A percentile compares a stretch with the other conserved stretches of the same genome.
Evolutionary conservation across 2,113 vertebrate genomes (phyloP).

Genomic region (Eira barbara): DNA sequence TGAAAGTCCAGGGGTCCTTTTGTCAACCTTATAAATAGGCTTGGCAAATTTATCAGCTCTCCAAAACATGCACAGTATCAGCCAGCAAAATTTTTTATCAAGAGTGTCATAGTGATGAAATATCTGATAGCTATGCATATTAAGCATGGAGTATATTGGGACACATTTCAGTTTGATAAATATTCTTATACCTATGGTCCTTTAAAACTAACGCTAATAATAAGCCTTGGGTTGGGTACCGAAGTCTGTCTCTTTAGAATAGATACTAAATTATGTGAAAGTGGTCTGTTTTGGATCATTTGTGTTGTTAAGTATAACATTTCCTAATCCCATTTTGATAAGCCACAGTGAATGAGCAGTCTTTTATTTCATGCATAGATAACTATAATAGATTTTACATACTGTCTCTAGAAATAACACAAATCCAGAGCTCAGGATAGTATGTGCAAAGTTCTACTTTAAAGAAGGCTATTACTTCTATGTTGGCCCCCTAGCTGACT

Average conservation of each 20-base stretch:
- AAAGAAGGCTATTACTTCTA: background rate
- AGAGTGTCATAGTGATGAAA: conserved; percentile 30
- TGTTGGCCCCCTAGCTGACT: background rate
- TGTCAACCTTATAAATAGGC: conserved; percentile 20
- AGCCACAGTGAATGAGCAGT: background rate
- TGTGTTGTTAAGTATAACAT: background rate
- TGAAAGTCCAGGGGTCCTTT: background rate
- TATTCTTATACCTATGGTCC: background rate
- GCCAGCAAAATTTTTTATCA: background rate
- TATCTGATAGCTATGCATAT: background rate
- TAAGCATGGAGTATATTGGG: background rate
- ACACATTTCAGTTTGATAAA: conserved; percentile 4
- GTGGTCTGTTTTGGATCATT: background rate
- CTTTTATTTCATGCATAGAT: background rate
- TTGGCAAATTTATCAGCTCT: conserved; percentile 19
- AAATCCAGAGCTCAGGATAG: background rate
- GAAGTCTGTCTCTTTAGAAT: background rate
- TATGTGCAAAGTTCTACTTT: background rate
- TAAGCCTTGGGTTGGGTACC: background rate
- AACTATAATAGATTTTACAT: background rate
- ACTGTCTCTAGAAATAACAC: background rate
- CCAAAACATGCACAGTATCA: background rate
- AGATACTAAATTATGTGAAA: conserved; percentile 1
- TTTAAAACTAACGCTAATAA: conserved; percentile 19
- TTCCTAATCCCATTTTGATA: conserved; percentile 53